These are phyloP conservation scores for Corythornis madagascariensis DNA, from an alignment of 2,113 vertebrate genomes.

Conservation along the genomic window DNA sequence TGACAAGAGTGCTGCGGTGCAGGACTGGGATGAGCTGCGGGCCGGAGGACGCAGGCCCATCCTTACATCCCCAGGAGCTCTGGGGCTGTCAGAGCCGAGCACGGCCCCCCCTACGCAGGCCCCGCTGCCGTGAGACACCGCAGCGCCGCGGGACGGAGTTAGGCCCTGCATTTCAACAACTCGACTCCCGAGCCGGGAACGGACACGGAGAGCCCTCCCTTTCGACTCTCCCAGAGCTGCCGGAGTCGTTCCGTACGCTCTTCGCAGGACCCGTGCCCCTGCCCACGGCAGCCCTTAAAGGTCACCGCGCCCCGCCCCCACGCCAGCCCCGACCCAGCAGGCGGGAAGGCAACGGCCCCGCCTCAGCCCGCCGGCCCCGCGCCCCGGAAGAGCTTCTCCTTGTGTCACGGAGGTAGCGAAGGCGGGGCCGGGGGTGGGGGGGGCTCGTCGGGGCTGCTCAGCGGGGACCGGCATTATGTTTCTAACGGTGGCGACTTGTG, in stretches of 20 bases:
- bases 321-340: neutral
- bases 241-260: too few species aligned
- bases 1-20: fast-evolving
- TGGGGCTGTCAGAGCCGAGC: too few species aligned
- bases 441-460: fast-evolving
- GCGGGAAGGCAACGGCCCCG: neutral
- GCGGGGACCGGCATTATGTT: neutral
- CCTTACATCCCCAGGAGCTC: fast-evolving
- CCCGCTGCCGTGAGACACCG: neutral
- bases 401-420: neutral
- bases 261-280: too few species aligned
- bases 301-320: neutral
- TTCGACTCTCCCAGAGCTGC: fast-evolving
- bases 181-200: neutral
- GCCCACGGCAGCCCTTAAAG: neutral
- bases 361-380: neutral
- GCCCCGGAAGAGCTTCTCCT: neutral
- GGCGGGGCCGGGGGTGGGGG: too few species aligned
- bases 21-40: fast-evolving
- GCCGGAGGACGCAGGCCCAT: too few species aligned
- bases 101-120: neutral
- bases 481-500: neutral
- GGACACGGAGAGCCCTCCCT: neutral
- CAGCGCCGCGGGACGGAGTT: fast-evolving
- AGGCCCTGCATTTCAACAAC: fast-evolving